These are phyloP conservation scores for Macquaria ambigua DNA, from an alignment of 2,113 vertebrate genomes.

Conservation along the genomic window DNA sequence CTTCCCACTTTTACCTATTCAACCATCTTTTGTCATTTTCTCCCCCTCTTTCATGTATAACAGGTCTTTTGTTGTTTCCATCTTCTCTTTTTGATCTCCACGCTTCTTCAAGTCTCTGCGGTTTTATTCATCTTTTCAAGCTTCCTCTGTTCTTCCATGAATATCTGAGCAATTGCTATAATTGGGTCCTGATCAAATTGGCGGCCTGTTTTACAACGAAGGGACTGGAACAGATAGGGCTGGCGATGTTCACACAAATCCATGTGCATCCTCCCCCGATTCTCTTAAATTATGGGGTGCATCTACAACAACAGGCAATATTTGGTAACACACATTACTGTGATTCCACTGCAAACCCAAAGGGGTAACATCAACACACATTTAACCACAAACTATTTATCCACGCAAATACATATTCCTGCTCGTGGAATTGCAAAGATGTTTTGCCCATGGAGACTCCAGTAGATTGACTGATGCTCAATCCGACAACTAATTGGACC, in stretches of 20 bases:
- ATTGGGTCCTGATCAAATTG: slow-evolving; percentile 73
- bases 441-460: not conserved
- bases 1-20: slow-evolving; percentile 5
- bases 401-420: slow-evolving; percentile 22
- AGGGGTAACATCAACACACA: slow-evolving; percentile 21
- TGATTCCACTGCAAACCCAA: slow-evolving; percentile 32
- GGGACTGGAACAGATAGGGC: slow-evolving; percentile 46
- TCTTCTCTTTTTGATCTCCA: slow-evolving; percentile 43
- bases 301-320: slow-evolving; percentile 45
- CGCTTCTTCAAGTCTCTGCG: slow-evolving; percentile 14
- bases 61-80: slow-evolving; percentile 20
- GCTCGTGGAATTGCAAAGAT: not conserved
- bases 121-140: slow-evolving; percentile 37
- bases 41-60: slow-evolving; percentile 14
- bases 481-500: slow-evolving; percentile 64
- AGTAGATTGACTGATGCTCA: slow-evolving; percentile 32
- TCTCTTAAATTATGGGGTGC: slow-evolving; percentile 40
- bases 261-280: slow-evolving; percentile 28
- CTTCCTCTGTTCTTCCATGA: slow-evolving; percentile 50
- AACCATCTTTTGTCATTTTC: slow-evolving; percentile 41
- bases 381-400: slow-evolving; percentile 29
- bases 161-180: slow-evolving; percentile 68
- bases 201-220: slow-evolving; percentile 45
- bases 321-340: slow-evolving; percentile 46
- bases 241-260: slow-evolving; percentile 17